Evolutionary conservation across 2,113 vertebrate species (phyloP).

Genomic region (Speoplatyrhinus poulsoni): DNA sequence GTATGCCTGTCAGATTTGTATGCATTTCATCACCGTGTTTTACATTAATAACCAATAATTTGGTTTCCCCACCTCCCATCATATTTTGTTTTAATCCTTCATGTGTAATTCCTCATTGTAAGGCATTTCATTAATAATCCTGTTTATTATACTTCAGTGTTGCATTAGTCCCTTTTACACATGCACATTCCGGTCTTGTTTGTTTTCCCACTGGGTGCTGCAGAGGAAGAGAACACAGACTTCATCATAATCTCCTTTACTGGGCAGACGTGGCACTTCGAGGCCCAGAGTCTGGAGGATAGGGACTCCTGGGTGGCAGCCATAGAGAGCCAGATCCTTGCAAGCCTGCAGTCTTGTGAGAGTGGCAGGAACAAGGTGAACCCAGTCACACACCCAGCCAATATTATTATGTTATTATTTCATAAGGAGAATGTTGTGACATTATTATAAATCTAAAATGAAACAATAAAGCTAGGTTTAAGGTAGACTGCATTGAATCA

Average conservation of each 20-base stretch:
- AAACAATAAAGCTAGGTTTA: too few relatives aligned
- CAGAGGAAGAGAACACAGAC: constrained; percentile 93
- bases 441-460: too few relatives aligned
- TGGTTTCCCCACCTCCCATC: constrained; percentile 16
- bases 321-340: constrained; percentile 96
- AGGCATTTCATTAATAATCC: background rate
- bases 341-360: constrained; percentile 94
- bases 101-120: background rate
- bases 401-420: too few relatives aligned
- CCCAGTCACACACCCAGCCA: too few relatives aligned
- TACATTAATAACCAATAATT: constrained; percentile 1
- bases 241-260: constrained; percentile 94
- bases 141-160: background rate
- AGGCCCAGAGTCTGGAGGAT: constrained; percentile 90
- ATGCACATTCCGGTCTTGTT: background rate
- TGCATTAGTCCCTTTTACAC: background rate
- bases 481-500: too few relatives aligned
- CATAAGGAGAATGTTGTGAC: too few relatives aligned
- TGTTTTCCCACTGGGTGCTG: constrained; percentile 13
- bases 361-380: constrained; percentile 93
- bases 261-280: constrained; percentile 97
- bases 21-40: constrained; percentile 9
- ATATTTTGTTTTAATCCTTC: constrained; percentile 6
- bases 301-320: constrained; percentile 93
- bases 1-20: background rate